phyloP scores from a whole-genome alignment of 2,797 vertebrate species.

The Microctenopoma lineatum region DNA sequence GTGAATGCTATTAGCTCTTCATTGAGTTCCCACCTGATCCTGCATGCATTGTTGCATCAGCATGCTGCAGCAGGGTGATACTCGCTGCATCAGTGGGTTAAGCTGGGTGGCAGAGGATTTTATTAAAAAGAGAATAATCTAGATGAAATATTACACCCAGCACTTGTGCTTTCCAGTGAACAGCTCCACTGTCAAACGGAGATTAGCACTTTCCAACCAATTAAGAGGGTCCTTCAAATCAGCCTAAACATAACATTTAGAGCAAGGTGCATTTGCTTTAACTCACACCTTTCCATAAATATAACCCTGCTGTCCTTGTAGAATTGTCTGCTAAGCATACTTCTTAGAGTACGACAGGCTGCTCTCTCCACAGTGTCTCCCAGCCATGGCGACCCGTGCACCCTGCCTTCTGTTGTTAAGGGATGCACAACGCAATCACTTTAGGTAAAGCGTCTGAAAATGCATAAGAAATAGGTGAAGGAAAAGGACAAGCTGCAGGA shows the following conservation, averaged over 20 bases:
- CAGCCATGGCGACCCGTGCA: slow-evolving; percentile 22
- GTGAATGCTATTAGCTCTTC: slow-evolving; percentile 50
- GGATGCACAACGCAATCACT: slow-evolving; percentile 24
- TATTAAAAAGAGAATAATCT: slow-evolving; percentile 49
- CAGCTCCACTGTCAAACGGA: slow-evolving; percentile 29
- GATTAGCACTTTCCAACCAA: slow-evolving; percentile 49
- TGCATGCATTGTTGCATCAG: slow-evolving; percentile 33
- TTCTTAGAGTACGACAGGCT: slow-evolving; percentile 42
- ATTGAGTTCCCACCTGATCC: slow-evolving; percentile 42
- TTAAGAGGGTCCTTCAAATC: slow-evolving; percentile 43
- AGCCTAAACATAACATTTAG: slow-evolving; percentile 25
- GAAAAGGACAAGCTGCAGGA: slow-evolving; percentile 35
- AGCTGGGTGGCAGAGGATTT: slow-evolving; percentile 34
- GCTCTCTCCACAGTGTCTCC: slow-evolving; percentile 36
- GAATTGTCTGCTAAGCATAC: slow-evolving; percentile 38
- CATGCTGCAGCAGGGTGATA: slow-evolving; percentile 20
- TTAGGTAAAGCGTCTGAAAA: slow-evolving; percentile 22
- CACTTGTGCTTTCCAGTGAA: background rate
- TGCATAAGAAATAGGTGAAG: slow-evolving; percentile 14
- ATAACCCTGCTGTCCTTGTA: slow-evolving; percentile 40
- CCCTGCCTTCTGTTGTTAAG: slow-evolving; percentile 42
- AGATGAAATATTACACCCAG: slow-evolving; percentile 7
- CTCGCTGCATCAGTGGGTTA: slow-evolving; percentile 31
- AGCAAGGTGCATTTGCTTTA: slow-evolving; percentile 26
- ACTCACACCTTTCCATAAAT: slow-evolving; percentile 23